phyloP scores from a whole-genome alignment of 1,140 invertebrate species.

The Centruroides sculpturatus region DNA sequence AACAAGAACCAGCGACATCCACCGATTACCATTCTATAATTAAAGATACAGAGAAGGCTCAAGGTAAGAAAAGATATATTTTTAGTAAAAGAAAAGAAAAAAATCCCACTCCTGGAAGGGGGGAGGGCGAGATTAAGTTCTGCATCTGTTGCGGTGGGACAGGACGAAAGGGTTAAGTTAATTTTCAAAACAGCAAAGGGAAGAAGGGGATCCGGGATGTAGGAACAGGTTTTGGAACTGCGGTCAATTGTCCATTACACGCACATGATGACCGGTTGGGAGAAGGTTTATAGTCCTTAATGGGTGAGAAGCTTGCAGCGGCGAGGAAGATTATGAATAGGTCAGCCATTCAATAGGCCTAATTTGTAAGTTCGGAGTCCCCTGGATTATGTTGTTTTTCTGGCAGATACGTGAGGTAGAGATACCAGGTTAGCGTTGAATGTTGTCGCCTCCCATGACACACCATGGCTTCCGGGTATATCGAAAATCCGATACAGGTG shows the following conservation, averaged over 20 bases:
- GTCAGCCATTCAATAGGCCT: too few relatives aligned
- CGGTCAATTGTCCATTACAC: not conserved
- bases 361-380: too few relatives aligned
- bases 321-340: too few relatives aligned
- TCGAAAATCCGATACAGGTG: too few relatives aligned
- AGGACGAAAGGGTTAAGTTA: not conserved
- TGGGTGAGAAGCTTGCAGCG: too few relatives aligned
- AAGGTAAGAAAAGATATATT: slow-evolving; percentile 25
- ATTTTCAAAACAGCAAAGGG: not conserved
- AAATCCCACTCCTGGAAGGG: not conserved
- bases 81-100: slow-evolving; percentile 17
- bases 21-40: slow-evolving; percentile 26
- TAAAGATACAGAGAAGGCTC: slow-evolving; percentile 23
- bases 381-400: too few relatives aligned
- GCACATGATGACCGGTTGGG: not conserved
- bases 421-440: too few relatives aligned
- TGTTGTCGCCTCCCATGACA: too few relatives aligned
- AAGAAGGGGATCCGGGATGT: not conserved
- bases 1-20: slow-evolving; percentile 5
- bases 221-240: not conserved
- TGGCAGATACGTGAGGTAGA: too few relatives aligned
- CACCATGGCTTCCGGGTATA: too few relatives aligned
- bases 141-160: not conserved
- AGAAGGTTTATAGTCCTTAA: not conserved
- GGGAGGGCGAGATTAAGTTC: not conserved